These are phyloP conservation scores for Cremastobaeus sp. DNA, from an alignment of 2,888 invertebrate species.

Conservation along the genomic window DNA sequence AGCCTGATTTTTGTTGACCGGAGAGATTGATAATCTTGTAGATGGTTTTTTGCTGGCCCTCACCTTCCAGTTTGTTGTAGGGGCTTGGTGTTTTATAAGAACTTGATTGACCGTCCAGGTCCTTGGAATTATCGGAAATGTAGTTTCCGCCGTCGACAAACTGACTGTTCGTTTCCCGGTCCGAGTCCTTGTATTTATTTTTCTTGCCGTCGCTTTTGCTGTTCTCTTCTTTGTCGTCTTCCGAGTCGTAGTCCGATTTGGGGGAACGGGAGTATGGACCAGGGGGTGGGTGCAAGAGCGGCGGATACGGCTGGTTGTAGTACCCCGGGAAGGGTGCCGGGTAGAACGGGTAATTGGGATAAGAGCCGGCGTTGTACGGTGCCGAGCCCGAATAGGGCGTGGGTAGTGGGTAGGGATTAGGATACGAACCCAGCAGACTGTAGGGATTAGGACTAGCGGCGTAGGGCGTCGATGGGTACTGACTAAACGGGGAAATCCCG, in stretches of 20 bases:
- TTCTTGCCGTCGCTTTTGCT: conserved; percentile 64
- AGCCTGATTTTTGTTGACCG: conserved; percentile 69
- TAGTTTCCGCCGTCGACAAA: conserved; percentile 72
- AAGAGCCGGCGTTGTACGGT: conserved; percentile 53
- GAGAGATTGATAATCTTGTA: conserved; percentile 70
- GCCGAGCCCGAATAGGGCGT: conserved; percentile 4
- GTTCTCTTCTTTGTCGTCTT: conserved; percentile 53
- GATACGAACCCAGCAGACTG: conserved; percentile 49
- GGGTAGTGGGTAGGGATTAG: conserved; percentile 51
- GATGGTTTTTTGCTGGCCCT: conserved; percentile 66
- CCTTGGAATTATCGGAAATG: conserved; percentile 67
- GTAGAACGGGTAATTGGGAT: conserved; percentile 71
- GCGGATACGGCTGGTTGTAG: conserved; percentile 67
- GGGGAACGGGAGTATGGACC: conserved; percentile 49
- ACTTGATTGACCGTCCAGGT: conserved; percentile 71
- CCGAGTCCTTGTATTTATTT: conserved; percentile 59
- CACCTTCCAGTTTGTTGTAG: conserved; percentile 68
- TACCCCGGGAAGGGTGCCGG: conserved; percentile 69
- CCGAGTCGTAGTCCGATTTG: conserved; percentile 53
- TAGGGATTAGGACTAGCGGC: conserved; percentile 37
- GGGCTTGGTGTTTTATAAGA: conserved; percentile 66
- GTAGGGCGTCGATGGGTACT: conserved; percentile 27
- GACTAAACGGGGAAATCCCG: conserved; percentile 23
- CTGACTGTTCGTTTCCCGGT: conserved; percentile 61
- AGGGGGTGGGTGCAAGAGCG: conserved; percentile 64